Evolutionary conservation across 2,797 vertebrate species (phyloP), one percentile per base, ranked within the genome.

Genomic region (Myripristis murdjan): DNA sequence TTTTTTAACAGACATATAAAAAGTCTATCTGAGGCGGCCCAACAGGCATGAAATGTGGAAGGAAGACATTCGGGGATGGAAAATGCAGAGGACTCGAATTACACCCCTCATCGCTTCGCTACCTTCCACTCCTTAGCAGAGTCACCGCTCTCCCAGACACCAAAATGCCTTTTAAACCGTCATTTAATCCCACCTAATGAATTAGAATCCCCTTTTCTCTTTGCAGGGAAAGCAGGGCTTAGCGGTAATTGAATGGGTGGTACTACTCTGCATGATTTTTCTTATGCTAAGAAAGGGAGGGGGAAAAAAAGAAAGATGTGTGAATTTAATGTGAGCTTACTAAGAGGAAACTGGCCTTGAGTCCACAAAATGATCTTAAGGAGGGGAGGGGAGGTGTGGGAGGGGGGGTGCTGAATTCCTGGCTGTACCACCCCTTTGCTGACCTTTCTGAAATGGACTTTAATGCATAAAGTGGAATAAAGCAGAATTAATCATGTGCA

Each of bases 121-220:
- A 74, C 70, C 77, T 78, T 73, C 66, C 49, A 78, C 77, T 71
- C 53, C 83, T 86, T 67, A 81, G 69, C 70, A 64, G 64, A 73
- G 82, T 62, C 81, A 39, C 64, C 4, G 47, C 62, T 65, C 79
- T 75, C 74, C 56, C 69, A 79, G 74, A 84, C 81, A 80, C 75
- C 71, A 67, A 72, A 87, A 85, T 65, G 62, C 75, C 79, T 87
- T 86, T 88, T 81, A 90, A 89, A 92, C 82, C 79, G 5, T 69
- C 65, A 73, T 90, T 87, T 92, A 90, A 93, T 91, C 88, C 87
- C 61, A 72, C 31, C 73, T 92, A 93, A 92, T 91, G 86, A 93
- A 93, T 85, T 73, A 84, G 56, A 89, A 90, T 89, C 74, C 78
- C 79, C 47, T 72, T 84, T 76, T 86, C 63, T 78, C 75, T 84